These are phyloP conservation scores for Athalia cordata DNA, from an alignment of 2,888 invertebrate genomes.

Conservation along the genomic window DNA sequence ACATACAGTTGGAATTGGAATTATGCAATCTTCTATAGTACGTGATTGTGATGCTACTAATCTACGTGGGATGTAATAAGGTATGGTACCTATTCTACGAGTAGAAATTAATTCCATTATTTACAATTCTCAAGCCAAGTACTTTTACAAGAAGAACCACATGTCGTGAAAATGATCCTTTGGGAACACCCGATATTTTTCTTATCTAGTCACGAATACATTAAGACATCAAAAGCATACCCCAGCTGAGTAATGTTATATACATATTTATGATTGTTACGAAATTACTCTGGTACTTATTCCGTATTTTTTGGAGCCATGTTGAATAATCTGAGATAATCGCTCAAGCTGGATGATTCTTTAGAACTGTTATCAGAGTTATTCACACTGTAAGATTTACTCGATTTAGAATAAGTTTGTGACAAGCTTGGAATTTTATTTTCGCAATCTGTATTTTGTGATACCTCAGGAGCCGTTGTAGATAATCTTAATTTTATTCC, in stretches of 20 bases:
- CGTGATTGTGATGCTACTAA: slow-evolving; percentile 32
- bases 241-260: too few relatives aligned
- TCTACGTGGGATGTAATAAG: slow-evolving; percentile 18
- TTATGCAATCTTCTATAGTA: slow-evolving; percentile 52
- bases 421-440: neutral
- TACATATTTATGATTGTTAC: neutral
- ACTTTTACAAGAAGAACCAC: neutral
- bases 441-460: slow-evolving; percentile 29
- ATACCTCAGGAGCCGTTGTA: slow-evolving; percentile 1
- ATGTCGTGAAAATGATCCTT: neutral
- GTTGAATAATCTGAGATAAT: slow-evolving; percentile 63
- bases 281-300: neutral
- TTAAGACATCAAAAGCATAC: too few relatives aligned
- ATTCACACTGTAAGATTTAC: slow-evolving; percentile 28
- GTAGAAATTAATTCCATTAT: slow-evolving; percentile 21
- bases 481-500: neutral
- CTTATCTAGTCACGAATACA: too few relatives aligned
- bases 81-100: slow-evolving; percentile 16
- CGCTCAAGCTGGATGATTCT: slow-evolving; percentile 58
- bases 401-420: slow-evolving; percentile 15
- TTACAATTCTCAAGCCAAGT: slow-evolving; percentile 9
- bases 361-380: slow-evolving; percentile 24
- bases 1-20: slow-evolving; percentile 60
- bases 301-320: slow-evolving; percentile 44
- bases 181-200: too few relatives aligned